A percentile compares a stretch with the other conserved stretches of the same genome.
Evolutionary conservation across 2,888 invertebrate species (phyloP).

Genomic region (Anagyrus pseudococci): DNA sequence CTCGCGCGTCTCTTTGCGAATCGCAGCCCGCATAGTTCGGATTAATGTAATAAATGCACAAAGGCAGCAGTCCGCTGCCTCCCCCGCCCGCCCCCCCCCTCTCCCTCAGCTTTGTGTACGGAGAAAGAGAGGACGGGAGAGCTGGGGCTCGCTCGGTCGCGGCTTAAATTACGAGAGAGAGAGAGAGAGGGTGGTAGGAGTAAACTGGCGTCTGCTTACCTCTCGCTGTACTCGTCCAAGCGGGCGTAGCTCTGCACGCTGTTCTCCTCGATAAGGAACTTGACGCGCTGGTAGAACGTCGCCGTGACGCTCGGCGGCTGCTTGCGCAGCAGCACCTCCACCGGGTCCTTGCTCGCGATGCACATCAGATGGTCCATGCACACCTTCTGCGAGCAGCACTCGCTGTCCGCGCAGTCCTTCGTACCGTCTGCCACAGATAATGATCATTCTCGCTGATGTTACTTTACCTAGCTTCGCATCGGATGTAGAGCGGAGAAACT

Average conservation of each 20-base stretch:
- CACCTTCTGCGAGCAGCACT: slow-evolving; percentile 90
- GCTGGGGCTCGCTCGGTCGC: slow-evolving; percentile 18
- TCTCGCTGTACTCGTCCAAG: slow-evolving; percentile 97
- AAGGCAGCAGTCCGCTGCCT: slow-evolving; percentile 5
- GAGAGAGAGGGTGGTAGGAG: too few species aligned
- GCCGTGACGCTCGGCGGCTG: slow-evolving; percentile 96
- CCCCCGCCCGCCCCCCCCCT: not conserved
- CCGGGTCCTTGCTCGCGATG: slow-evolving; percentile 94
- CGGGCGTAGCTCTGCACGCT: slow-evolving; percentile 98
- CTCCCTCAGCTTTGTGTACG: too few species aligned
- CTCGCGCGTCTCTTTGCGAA: slow-evolving; percentile 35
- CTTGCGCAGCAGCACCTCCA: slow-evolving; percentile 93
- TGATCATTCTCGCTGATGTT: too few species aligned
- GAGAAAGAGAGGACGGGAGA: slow-evolving; percentile 18
- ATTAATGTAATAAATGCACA: slow-evolving; percentile 39
- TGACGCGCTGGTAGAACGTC: slow-evolving; percentile 96
- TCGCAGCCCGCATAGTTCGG: slow-evolving; percentile 38
- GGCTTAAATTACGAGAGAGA: slow-evolving; percentile 32
- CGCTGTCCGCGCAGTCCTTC: slow-evolving; percentile 98
- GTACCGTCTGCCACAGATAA: slow-evolving; percentile 87
- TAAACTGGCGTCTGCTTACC: slow-evolving; percentile 74
- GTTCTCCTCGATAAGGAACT: slow-evolving; percentile 97
- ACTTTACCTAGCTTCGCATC: too few species aligned
- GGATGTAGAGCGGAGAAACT: too few species aligned
- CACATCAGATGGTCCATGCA: slow-evolving; percentile 94